Evolutionary conservation across 2,113 vertebrate species (phyloP), one percentile per base, ranked within the genome.

Genomic region (Lipophrys pholis): DNA sequence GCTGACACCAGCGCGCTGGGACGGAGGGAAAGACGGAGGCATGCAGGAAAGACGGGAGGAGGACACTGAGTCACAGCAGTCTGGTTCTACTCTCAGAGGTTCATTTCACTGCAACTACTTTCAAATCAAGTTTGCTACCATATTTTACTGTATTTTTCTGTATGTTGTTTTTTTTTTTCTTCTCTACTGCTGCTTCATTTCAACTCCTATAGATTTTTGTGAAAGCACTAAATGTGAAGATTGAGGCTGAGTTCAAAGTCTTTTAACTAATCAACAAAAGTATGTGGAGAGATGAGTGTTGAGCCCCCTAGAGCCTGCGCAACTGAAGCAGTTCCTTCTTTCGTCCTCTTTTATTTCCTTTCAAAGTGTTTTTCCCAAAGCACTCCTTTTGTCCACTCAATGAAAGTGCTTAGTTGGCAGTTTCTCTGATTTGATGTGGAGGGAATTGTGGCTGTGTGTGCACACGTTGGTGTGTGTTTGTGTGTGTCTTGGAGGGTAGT

Each of bases 331-430:
- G 76, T 45, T 87, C 80, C 80, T 84, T 76, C 77, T 78, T 70
- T 76, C 53, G 2, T 82, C 81, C 53, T 79, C 81, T 84, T 83
- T 86, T 87, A 83, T 87, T 90, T 87, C 71, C 66, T 78, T 89
- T 84, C 72, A 90, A 88, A 87, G 87, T 87, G 83, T 87, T 84
- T 84, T 90, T 79, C 87, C 86, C 76, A 83, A 89, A 90, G 85
- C 84, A 72, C 84, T 90, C 59, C 81, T 89, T 91, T 90, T 86
- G 85, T 92, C 88, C 90, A 89, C 89, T 92, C 86, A 85, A 79
- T 88, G 75, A 88, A 92, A 93, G 85, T 91, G 92, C 93, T 94
- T 90, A 92, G 83, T 92, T 92, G 89, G 92, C 91, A 92, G 78
- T 88, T 93, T 93, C 88, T 88, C 74, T 90, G 69, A 90, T 87